A percentile compares a stretch with the other conserved stretches of the same genome.
These are phyloP conservation scores for Ctena decussata DNA, from an alignment of 2,888 invertebrate species.

Conservation along the genomic window DNA sequence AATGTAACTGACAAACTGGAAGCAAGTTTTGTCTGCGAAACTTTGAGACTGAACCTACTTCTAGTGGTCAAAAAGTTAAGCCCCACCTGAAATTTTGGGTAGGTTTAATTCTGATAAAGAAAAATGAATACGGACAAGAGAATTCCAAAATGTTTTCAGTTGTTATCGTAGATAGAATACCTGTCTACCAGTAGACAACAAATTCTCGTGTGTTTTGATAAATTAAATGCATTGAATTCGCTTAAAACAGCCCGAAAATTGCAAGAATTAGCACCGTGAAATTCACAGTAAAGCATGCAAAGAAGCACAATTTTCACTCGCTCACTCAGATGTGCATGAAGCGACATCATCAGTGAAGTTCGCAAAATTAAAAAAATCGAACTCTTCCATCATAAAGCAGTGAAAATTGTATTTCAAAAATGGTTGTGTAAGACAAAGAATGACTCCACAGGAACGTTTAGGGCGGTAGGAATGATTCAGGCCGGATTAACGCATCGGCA, in stretches of 20 bases:
- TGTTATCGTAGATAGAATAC: neutral
- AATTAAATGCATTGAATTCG: neutral
- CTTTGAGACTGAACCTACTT: too few relatives aligned
- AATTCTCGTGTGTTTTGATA: neutral
- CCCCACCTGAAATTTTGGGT: neutral
- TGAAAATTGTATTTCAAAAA: neutral
- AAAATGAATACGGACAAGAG: neutral
- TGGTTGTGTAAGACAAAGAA: neutral
- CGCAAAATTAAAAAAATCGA: neutral
- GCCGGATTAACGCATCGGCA: neutral
- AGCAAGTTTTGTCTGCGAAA: too few relatives aligned
- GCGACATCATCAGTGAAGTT: neutral
- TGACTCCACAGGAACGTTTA: neutral
- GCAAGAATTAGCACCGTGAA: neutral
- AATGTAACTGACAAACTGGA: too few relatives aligned
- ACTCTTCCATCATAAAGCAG: neutral
- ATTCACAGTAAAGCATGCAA: neutral
- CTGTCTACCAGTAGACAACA: neutral
- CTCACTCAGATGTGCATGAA: neutral
- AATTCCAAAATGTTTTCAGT: neutral
- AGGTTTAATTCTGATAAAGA: neutral
- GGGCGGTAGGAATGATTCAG: neutral
- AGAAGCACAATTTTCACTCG: neutral
- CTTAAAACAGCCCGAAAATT: neutral
- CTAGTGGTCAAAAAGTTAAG: conserved; percentile 10